A percentile compares a stretch with the other conserved stretches of the same genome.
Evolutionary conservation across 2,888 invertebrate species (phyloP).

Genomic region (Chloromyia formosa): DNA sequence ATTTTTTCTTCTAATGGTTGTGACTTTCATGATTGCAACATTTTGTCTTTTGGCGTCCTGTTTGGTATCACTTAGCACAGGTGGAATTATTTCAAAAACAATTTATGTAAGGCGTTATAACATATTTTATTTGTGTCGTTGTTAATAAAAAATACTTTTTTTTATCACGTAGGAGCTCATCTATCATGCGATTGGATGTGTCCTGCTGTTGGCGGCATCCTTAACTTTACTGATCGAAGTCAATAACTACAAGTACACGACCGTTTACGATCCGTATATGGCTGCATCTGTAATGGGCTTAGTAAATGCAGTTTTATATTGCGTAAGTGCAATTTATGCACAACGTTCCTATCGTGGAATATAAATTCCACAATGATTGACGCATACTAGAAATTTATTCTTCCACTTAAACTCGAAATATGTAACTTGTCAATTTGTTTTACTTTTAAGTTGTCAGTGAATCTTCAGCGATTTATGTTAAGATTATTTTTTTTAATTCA

Average conservation of each 20-base stretch:
- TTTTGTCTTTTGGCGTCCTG: slow-evolving; percentile 79
- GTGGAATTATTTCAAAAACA: slow-evolving; percentile 85
- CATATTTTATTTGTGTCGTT: too few relatives aligned
- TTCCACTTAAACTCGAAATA: background rate
- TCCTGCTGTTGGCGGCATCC: slow-evolving; percentile 77
- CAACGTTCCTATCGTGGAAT: slow-evolving; percentile 80
- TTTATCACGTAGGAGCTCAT: slow-evolving; percentile 82
- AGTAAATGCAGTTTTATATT: slow-evolving; percentile 75
- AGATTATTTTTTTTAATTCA: too few relatives aligned
- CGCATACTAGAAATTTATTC: background rate
- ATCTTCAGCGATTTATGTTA: too few relatives aligned
- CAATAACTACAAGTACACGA: slow-evolving; percentile 65
- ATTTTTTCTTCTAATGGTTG: slow-evolving; percentile 78
- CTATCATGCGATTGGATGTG: slow-evolving; percentile 79
- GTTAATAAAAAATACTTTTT: background rate
- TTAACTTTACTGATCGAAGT: slow-evolving; percentile 74
- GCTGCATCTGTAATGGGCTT: slow-evolving; percentile 80
- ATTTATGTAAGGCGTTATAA: slow-evolving; percentile 59
- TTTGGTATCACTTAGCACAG: slow-evolving; percentile 78
- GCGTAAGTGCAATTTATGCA: slow-evolving; percentile 80
- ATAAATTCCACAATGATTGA: slow-evolving; percentile 63
- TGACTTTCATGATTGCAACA: slow-evolving; percentile 82
- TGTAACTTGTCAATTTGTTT: too few relatives aligned
- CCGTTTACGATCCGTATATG: slow-evolving; percentile 72
- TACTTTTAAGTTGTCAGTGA: too few relatives aligned